phyloP scores from a whole-genome alignment of 2,113 vertebrate species.

The Sturnus vulgaris region DNA sequence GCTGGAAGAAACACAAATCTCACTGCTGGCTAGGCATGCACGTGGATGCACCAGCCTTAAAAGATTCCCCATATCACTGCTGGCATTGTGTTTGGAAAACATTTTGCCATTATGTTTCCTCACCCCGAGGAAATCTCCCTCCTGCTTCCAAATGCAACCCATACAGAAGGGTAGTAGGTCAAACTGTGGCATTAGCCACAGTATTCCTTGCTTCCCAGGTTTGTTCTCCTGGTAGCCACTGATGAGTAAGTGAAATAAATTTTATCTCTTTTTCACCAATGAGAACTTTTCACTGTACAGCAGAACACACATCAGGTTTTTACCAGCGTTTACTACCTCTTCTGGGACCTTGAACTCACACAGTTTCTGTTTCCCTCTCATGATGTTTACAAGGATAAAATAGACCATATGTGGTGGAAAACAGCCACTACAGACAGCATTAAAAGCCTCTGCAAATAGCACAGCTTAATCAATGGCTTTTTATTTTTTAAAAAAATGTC shows the following conservation, averaged over 20 bases:
- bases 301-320: neutral
- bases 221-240: neutral
- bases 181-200: neutral
- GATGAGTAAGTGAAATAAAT: neutral
- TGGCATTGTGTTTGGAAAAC: neutral
- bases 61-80: neutral
- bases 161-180: fast-evolving
- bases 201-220: neutral
- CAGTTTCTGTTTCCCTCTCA: neutral
- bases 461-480: neutral
- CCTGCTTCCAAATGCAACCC: neutral
- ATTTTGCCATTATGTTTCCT: neutral
- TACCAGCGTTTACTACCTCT: neutral
- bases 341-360: neutral
- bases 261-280: neutral
- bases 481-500: neutral
- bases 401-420: neutral
- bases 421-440: neutral
- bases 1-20: neutral
- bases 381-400: neutral
- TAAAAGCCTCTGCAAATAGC: neutral
- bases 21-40: neutral
- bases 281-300: neutral
- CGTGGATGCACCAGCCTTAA: neutral
- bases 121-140: neutral